Evolutionary conservation across 2,797 vertebrate genomes (phyloP), one percentile per base, ranked within the genome.

Genomic region (Urophycis tenuis): DNA sequence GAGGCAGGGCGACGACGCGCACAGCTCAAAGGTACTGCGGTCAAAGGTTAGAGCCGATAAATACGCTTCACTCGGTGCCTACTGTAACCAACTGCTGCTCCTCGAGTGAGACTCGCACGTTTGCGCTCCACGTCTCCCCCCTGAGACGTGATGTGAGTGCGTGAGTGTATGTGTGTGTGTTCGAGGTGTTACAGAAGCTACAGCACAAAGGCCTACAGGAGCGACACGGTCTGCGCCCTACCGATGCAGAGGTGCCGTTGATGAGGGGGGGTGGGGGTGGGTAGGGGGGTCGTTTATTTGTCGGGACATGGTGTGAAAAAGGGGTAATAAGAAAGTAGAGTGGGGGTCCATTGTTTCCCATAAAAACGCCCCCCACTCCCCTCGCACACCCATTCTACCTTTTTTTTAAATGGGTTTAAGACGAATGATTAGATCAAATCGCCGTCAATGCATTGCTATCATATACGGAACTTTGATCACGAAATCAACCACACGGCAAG

Each of bases 21-120:
- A 79, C 75, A 60, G 90, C 83, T 88, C 90, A 89, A 93, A 90
- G 88, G 89, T 89, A 81, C 78, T 1, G 3, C 81, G 90, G 87
- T 85, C 83, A 92, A 92, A 91, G 90, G 89, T 87, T 87, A 84
- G 14, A 41, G 35, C 75, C 41, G 35, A 45, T 67, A 6, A 71
- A 1, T 14, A 34, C 49, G 2, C 67, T n/a, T n/a, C 32, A 72
- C 71, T 35, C 4, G 9, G 33, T 72, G 19, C 33, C 71, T n/a
- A 14, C 71, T 17, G 30, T 30, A 32, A n/a, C n/a, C n/a, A n/a
- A n/a, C n/a, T n/a, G n/a, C n/a, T n/a, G n/a, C 14, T 71, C 11
- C 67, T 12, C 29, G 60, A n/a, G 22, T 8, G 22, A 70, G 67
- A 3, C 45, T 19, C 3, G 45, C 45, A 22, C 45, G 45, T 3